Base-by-base conservation (phyloP, 2,888 invertebrate species). In the Carabus problematicus region DNA sequence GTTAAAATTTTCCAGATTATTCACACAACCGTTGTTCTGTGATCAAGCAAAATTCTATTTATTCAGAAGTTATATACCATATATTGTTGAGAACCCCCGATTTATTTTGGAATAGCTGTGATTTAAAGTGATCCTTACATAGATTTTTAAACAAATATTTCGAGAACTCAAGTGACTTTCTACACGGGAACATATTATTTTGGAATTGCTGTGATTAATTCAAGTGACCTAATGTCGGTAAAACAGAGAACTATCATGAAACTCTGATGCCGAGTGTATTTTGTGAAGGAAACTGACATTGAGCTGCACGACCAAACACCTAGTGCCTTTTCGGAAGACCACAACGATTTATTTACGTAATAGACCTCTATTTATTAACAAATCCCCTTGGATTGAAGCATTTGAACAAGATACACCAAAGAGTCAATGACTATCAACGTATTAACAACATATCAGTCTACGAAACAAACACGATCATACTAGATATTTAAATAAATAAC, bases 51-150 rank as follows among this genome's bases (percentile, higher is more conserved):
- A 29, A 29, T 29, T 29, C 29, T 29, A 29, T 29, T 29, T 29
- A 29, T 29, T 29, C 2, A 16, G 19, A 16, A 52, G 16, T 18
- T 12, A n/a, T 52, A 52, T n/a, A 18, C 58, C 47, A 47, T 66
- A 59, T 58, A 58, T 66, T 66, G 58, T 64, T 64, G 58, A 56
- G 59, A 16, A 64, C 40, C 66, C 66, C 66, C 66, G 58, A 66
- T 66, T 66, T 66, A 66, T 66, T 58, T 66, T 56, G 45, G 66
- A 66, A 58, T 67, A 67, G 67, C 67, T 67, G 67, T 67, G 67
- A 67, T 67, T 67, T 60, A 67, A 66, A 67, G 67, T 67, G 67
- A 67, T 59, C 67, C 67, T 67, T 67, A 67, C n/a, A n/a, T n/a
- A n/a, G n/a, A n/a, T n/a, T n/a, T n/a, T n/a, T n/a, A n/a, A n/a